Evolutionary conservation across 2,113 vertebrate genomes (phyloP), one percentile per base, ranked within the genome.

Genomic region (Sander lucioperca): DNA sequence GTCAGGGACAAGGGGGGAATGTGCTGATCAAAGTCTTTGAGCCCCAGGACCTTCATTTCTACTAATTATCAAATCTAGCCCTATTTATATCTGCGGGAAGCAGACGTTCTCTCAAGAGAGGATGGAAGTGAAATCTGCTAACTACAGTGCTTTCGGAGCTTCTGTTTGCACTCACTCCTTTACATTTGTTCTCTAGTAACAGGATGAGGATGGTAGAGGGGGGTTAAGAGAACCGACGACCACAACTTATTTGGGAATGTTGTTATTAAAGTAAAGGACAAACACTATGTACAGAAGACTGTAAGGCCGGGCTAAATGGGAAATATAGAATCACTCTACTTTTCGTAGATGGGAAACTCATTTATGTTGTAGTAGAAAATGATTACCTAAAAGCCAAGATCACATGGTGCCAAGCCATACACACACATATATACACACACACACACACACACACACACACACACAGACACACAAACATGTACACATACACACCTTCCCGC

Each of bases 21-120:
- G 78, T 90, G 87, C 84, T 84, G 93, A 94, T 94, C 87, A 93
- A 92, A 94, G 88, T 88, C 75, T 83, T 80, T 77, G 76, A 90
- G 89, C 89, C 91, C 86, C 87, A 74, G 78, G 88, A 89, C 92
- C 87, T 93, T 92, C 81, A 90, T 92, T 94, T 94, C 88, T 74
- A 90, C 86, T 94, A 94, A 95, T 95, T 93, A 94, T 91, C 85
- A 91, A 94, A 95, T 92, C 90, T 89, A 75, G 78, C 62, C 88
- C 93, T 93, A 94, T 95, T 94, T 95, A 94, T 94, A 95, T 91
- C 91, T 91, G 80, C 74, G 83, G 88, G 90, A 93, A 94, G 83
- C 79, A 89, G 80, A 83, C 80, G 15, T 88, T 84, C 79, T 91
- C 88, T 90, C 84, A 56, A 74, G 92, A 89, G 89, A 89, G 90